phyloP scores from a whole-genome alignment of 2,888 invertebrate species.

The Cordilura impudica region DNA sequence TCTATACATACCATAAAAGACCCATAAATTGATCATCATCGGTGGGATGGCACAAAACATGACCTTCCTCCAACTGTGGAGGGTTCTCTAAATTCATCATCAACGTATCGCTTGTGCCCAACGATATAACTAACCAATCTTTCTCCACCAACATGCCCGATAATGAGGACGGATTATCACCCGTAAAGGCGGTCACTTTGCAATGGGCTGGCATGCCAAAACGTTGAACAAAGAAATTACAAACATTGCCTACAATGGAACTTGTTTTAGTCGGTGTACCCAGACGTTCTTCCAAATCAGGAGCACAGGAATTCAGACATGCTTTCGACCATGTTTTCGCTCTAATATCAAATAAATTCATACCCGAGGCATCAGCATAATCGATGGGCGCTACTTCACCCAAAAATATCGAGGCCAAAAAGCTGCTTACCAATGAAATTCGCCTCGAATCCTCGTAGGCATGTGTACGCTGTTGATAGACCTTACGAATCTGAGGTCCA shows the following conservation, averaged over 20 bases:
- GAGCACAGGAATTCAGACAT: constrained; percentile 88
- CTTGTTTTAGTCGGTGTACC: constrained; percentile 86
- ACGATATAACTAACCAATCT: constrained; percentile 91
- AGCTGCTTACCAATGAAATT: constrained; percentile 96
- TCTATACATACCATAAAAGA: constrained; percentile 84
- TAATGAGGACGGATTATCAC: constrained; percentile 94
- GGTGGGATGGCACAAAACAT: constrained; percentile 92
- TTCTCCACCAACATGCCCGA: constrained; percentile 89
- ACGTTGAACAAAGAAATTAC: constrained; percentile 89
- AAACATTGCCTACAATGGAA: constrained; percentile 85
- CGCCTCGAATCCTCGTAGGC: constrained; percentile 88
- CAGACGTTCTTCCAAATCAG: constrained; percentile 85
- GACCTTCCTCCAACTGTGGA: constrained; percentile 86
- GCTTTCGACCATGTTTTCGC: constrained; percentile 86
- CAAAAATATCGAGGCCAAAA: constrained; percentile 91
- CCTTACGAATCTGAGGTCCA: constrained; percentile 94
- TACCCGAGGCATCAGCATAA: constrained; percentile 94
- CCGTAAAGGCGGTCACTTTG: constrained; percentile 92
- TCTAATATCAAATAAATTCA: constrained; percentile 94
- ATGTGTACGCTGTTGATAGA: constrained; percentile 84
- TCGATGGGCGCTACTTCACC: constrained; percentile 95
- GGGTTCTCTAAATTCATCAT: constrained; percentile 87
- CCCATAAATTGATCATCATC: constrained; percentile 90
- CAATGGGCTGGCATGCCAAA: constrained; percentile 91
- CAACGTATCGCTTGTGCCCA: constrained; percentile 96